Base-by-base conservation (phyloP, 1,140 invertebrate species). In the Chrysomallon squamiferum region DNA sequence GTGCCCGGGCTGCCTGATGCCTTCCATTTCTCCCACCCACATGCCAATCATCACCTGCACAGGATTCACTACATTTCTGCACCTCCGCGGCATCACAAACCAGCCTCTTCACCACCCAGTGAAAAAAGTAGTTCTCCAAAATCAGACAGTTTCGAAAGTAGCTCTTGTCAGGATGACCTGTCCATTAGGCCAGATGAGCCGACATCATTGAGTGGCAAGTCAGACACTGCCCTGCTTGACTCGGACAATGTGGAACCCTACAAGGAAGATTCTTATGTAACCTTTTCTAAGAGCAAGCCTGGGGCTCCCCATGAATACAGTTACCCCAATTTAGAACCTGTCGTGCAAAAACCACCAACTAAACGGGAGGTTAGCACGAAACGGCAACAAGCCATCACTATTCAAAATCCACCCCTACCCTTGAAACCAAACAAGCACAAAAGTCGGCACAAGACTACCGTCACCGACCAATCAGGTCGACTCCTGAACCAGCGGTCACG, bases 261-360 rank as follows among this genome's bases (percentile, higher is more conserved):
- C 22, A 77, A 77, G 45, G 81, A 84, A 72, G 77, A 93, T 85
- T 91, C 93, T 20, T 96, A 96, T 80, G 93, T 96, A 47, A 93
- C 95, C 77, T 89, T 96, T 76, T 91, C 91, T 32, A 84, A 83
- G 62, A 83, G 81, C 68, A 80, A 81, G 64, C 64, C 62, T 18
- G 67, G 64, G 32, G 66, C 65, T 38, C 74, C 68, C 41, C 79
- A 83, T 68, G 81, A 83, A 52, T 83, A 83, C 65, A 77, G 75
- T 59, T 83, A 83, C 69, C 81, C 81, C 7, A 79, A 75, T 58
- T 72, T 83, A 63, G 81, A 83, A 54, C 71, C 78, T 22, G 61
- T 74, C 18, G 29, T 27, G 50, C 76, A 78, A 49, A 80, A 79
- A 65, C 74, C 77, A 41, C 72, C 73, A 13, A 70, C 73, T 13